Conservation (phyloP, 2,113 vertebrate species). For the Prunella himalayana region DNA sequence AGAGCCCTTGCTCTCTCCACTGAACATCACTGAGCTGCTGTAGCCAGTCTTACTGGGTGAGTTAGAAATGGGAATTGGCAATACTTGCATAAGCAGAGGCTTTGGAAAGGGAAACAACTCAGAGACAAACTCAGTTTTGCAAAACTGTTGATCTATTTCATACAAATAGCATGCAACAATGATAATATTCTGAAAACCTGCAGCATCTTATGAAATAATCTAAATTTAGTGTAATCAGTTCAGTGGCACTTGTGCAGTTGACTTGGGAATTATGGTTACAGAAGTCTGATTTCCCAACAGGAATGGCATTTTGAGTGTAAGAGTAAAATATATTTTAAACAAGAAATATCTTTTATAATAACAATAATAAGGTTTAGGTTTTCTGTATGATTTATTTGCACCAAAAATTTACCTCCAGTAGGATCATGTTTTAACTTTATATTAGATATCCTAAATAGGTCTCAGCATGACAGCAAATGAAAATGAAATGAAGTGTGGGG, state of each 20-base stretch:
- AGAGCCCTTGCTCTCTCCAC: neutral
- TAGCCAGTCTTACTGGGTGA: neutral
- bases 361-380: neutral
- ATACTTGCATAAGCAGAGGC: neutral
- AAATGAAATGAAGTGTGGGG: neutral
- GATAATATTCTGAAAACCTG: neutral
- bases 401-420: neutral
- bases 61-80: neutral
- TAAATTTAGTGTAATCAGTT: neutral
- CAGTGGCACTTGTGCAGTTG: neutral
- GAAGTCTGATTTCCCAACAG: neutral
- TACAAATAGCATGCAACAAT: neutral
- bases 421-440: neutral
- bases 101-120: neutral
- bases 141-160: neutral
- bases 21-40: neutral
- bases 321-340: neutral
- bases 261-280: neutral
- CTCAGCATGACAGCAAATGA: neutral
- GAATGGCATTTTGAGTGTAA: neutral
- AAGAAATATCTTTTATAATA: neutral
- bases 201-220: neutral
- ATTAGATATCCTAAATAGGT: neutral
- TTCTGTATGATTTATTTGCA: neutral
- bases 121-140: neutral